Evolutionary conservation across 2,113 vertebrate genomes (phyloP).

Genomic region (Nasalis larvatus): DNA sequence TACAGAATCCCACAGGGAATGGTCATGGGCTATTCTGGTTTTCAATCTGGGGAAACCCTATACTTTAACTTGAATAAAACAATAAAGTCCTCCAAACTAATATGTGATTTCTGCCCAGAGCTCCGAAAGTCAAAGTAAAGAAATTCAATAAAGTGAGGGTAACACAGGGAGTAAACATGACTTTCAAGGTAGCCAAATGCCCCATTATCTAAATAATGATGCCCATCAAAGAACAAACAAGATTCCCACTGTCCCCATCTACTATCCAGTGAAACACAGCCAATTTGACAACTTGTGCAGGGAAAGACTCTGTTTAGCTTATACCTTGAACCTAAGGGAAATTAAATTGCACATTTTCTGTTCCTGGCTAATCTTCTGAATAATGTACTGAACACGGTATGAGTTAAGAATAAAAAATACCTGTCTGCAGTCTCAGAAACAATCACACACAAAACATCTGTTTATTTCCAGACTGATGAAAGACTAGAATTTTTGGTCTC

Average conservation of each 20-base stretch:
- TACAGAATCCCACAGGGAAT: not conserved
- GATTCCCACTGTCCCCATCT: not conserved
- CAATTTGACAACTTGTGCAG: not conserved
- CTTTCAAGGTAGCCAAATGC: not conserved
- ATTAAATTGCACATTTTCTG: not conserved
- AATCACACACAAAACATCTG: not conserved
- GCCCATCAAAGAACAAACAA: not conserved
- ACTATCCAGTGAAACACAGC: not conserved
- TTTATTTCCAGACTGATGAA: not conserved
- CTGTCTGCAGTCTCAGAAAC: not conserved
- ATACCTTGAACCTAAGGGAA: not conserved
- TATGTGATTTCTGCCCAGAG: slow-evolving; percentile 16
- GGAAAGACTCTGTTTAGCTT: not conserved
- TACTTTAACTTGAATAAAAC: not conserved
- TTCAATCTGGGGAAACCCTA: not conserved
- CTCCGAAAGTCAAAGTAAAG: slow-evolving; percentile 40
- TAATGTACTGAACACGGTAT: not conserved
- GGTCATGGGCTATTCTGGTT: not conserved
- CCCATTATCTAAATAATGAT: not conserved
- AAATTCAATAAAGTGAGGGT: slow-evolving; percentile 37
- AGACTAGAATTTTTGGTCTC: not conserved
- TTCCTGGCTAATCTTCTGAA: not conserved
- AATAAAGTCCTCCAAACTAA: not conserved
- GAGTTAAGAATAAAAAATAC: not conserved
- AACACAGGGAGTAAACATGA: not conserved